These are phyloP conservation scores for Hypotaenidia philippensis DNA, from an alignment of 2,797 vertebrate genomes.

Conservation along the genomic window DNA sequence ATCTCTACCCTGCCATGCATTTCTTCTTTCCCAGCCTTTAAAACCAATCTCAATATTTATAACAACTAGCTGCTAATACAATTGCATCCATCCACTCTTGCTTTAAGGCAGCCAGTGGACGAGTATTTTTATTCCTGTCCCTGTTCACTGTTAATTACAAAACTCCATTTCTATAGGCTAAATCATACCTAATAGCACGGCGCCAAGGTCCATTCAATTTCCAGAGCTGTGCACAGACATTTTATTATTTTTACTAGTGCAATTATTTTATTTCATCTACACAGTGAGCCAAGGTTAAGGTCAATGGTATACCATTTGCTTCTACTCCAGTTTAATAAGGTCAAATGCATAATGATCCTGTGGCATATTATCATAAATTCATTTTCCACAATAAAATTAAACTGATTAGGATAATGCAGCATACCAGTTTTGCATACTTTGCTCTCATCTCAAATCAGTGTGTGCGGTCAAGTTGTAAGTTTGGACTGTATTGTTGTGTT, in stretches of 20 bases:
- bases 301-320: slow-evolving; percentile 58
- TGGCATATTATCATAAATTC: slow-evolving; percentile 38
- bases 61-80: background rate
- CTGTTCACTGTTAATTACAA: slow-evolving; percentile 54
- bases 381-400: slow-evolving; percentile 48
- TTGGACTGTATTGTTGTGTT: background rate
- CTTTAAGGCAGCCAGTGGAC: background rate
- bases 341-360: slow-evolving; percentile 41
- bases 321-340: slow-evolving; percentile 53
- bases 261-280: slow-evolving; percentile 70
- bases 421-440: background rate
- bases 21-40: background rate
- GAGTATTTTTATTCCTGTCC: background rate
- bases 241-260: slow-evolving; percentile 64
- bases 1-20: background rate
- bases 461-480: background rate
- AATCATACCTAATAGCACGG: slow-evolving; percentile 47
- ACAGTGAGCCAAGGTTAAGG: slow-evolving; percentile 46
- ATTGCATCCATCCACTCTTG: background rate
- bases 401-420: background rate
- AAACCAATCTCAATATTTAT: background rate
- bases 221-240: background rate
- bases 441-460: background rate
- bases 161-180: slow-evolving; percentile 37
- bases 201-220: slow-evolving; percentile 64